Evolutionary conservation across 2,888 invertebrate species (phyloP), one percentile per base, ranked within the genome.

Genomic region (Pterostichus niger): DNA sequence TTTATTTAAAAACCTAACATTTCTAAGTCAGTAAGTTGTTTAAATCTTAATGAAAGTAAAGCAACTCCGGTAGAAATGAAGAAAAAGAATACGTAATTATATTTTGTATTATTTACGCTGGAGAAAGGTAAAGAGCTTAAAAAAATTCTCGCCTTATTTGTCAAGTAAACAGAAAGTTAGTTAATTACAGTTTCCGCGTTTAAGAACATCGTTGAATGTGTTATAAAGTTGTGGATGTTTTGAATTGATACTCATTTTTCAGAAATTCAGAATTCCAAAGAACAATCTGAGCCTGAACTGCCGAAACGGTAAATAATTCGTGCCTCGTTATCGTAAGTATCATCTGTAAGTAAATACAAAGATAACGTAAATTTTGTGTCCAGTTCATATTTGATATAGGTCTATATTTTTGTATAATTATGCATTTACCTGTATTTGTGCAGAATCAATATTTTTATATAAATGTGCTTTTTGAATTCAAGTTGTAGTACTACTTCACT

Each of bases 201-300:
- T 24, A 24, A 2, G 24, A 24, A 24, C 24, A 1, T 24, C 24
- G 24, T 24, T 24, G 24, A 24, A 24, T 24, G 3, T 24, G 24
- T 24, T 24, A 24, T 24, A 24, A 59, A 11, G 68, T 5, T 17
- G 15, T 11, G 68, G 17, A 33, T 77, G n/a, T 59, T 77, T 77
- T 77, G 49, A 83, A 77, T 83, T 83, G 77, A 68, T 83, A 83
- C 77, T 83, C 49, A 54, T 13, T 54, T 83, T 83, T 68, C 64
- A 83, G 83, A 77, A 77, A 83, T 61, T 64, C 68, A 73, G 31
- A 77, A 40, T 49, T 64, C 40, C 77, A 59, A 76, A 77, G 83
- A 83, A 68, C 64, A 64, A 83, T 46, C 77, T 46, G 68, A 83
- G 77, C 24, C 68, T 44, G 76, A 82, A 71, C 71, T 81, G 31